Evolutionary conservation across 2,888 invertebrate species (phyloP), one percentile per base, ranked within the genome.

Genomic region (Blomia tropicalis): DNA sequence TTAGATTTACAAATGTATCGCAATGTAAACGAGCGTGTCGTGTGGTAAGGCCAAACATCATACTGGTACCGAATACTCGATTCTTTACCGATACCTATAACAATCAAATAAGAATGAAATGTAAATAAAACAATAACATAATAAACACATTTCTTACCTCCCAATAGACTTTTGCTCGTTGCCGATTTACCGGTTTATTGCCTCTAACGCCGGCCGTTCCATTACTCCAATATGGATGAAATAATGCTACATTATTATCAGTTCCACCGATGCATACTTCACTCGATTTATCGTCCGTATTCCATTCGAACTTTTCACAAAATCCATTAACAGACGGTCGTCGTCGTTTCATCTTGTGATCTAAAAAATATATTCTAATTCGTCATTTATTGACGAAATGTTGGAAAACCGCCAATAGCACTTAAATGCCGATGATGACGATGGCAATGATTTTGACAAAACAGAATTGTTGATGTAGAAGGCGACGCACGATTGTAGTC

Each of bases 151-250:
- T 25, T 19, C 54, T 59, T 63, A 65, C 63, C 47, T 69, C 69
- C 69, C 69, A 69, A 63, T 68, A 69, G 43, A 60, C 67, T 25
- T 75, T 73, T 51, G 73, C 80, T n/a, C 23, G 23, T 23, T n/a
- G 36, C 69, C 80, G 79, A 71, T 83, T 83, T n/a, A 84, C 74
- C 5, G 80, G 73, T 25, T 79, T 74, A 22, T 79, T 82, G 4
- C 83, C 83, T 56, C 82, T 77, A 0, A 83, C 81, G 0, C 81
- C 84, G 0, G 83, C 83, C 0, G 83, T 83, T 7, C 83, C 83
- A 69, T 81, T 82, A 70, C 83, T 83, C 83, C 83, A 83, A 70
- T 82, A 82, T 5, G 83, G 83, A 73, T 84, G 84, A 70, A 84
- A 84, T 70, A 80, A 79, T 1, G 81, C 83, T n/a, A 79, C 80